Evolutionary conservation across 2,797 vertebrate genomes (phyloP), one percentile per base, ranked within the genome.

Genomic region (Cuculus canorus): DNA sequence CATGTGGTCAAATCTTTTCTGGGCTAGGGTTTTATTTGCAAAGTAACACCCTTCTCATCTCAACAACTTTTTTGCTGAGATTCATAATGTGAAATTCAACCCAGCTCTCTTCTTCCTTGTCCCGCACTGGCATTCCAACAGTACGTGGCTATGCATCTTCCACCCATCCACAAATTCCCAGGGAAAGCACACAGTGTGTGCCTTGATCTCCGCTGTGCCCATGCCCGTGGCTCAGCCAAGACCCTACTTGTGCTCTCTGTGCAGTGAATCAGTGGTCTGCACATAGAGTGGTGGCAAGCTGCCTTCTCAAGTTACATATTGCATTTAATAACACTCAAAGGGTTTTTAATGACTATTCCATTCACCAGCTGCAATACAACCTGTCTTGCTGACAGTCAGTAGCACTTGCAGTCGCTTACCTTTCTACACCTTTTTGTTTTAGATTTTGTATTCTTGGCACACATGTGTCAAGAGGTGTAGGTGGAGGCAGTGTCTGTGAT

Each of bases 311-410:
- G 33, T 97, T 97, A 93, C 82, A 25, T 10, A 2, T 53, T 56
- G 43, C 45, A 88, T 88, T 97, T 95, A 94, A 69, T 92, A 90
- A 91, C 79, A 43, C 45, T 92, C 60, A 61, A 12, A 96, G 72
- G 66, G 30, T 30, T 93, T 59, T 53, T 96, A 96, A 97, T 93
- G 90, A 95, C 82, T 97, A 97, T 96, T 88, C 91, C 92, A 70
- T 93, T 64, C 50, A 77, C 73, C 77, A 96, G 81, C 48, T 97
- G 88, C 28, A 92, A 57, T 39, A 35, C 66, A 89, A 86, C 47
- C 64, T 93, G 39, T 85, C 91, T 94, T 93, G 16, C 47, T 91
- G 82, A 50, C 43, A 93, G n/a, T 72, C 66, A 76, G 61, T 63
- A 70, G 50, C 41, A 65, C 59, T 22, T 82, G 86, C 13, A 60